A percentile compares a stretch with the other conserved stretches of the same genome.
Evolutionary conservation across 2,888 invertebrate species (phyloP).

Genomic region (Aleiodes leptofemur): DNA sequence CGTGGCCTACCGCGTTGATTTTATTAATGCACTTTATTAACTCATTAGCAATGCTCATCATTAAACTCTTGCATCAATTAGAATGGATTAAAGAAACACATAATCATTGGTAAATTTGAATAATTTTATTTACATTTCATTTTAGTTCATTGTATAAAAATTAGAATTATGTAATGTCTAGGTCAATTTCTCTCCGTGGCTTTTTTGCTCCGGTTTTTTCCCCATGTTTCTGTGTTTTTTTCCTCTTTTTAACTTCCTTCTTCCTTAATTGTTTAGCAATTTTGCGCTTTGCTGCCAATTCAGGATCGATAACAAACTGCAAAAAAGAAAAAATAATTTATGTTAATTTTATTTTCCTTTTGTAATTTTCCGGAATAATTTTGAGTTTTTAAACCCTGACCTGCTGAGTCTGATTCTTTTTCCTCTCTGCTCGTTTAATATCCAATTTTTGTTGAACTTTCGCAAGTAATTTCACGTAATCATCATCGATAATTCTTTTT

Average conservation of each 20-base stretch:
- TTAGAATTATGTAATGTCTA: slow-evolving; percentile 56
- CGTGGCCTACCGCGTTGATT: neutral
- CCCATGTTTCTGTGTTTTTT: slow-evolving; percentile 79
- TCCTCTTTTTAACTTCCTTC: slow-evolving; percentile 86
- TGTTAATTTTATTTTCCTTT: too few relatives aligned
- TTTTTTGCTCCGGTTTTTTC: slow-evolving; percentile 66
- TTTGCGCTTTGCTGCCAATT: slow-evolving; percentile 89
- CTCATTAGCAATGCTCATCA: too few relatives aligned
- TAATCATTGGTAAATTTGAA: neutral
- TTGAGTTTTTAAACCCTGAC: slow-evolving; percentile 65
- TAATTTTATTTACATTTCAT: slow-evolving; percentile 31
- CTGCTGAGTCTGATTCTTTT: slow-evolving; percentile 79
- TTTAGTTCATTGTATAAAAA: neutral
- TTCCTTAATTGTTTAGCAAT: slow-evolving; percentile 88
- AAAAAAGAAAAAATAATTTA: slow-evolving; percentile 46
- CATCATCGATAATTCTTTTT: slow-evolving; percentile 84
- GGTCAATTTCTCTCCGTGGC: slow-evolving; percentile 61
- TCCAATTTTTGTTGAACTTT: slow-evolving; percentile 83
- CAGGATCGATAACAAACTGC: slow-evolving; percentile 88
- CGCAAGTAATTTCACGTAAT: slow-evolving; percentile 83
- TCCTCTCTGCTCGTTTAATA: slow-evolving; percentile 85
- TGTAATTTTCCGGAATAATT: too few relatives aligned
- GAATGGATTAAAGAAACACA: too few relatives aligned
- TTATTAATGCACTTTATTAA: neutral
- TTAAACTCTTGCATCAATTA: too few relatives aligned